Percentiles rank a stretch among this genome's conserved stretches.
Conservation (phyloP, 1,140 invertebrate species). For the Centruroides vittatus region DNA sequence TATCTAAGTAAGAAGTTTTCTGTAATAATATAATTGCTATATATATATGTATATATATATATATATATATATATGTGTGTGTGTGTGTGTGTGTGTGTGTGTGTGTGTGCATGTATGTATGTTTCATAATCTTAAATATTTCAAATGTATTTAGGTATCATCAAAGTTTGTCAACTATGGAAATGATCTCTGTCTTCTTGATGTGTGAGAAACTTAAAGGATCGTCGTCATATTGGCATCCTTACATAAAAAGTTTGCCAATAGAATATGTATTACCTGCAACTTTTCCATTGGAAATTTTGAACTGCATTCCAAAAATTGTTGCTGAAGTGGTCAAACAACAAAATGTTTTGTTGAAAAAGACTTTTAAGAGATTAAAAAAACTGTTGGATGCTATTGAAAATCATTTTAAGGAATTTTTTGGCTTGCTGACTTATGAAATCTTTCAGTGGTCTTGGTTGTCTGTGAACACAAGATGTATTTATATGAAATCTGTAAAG, state of each 20-base stretch:
- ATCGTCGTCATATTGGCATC: slow-evolving; percentile 25
- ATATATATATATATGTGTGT: too few relatives aligned
- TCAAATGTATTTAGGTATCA: background rate
- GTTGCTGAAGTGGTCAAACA: slow-evolving; percentile 26
- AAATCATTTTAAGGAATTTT: slow-evolving; percentile 13
- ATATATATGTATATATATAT: background rate
- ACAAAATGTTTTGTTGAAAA: slow-evolving; percentile 6
- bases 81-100: too few relatives aligned
- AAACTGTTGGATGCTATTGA: slow-evolving; percentile 4
- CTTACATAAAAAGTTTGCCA: slow-evolving; percentile 46
- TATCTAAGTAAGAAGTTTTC: slow-evolving; percentile 5
- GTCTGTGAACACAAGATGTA: slow-evolving; percentile 57
- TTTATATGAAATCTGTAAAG: slow-evolving; percentile 30
- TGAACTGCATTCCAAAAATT: slow-evolving; percentile 32
- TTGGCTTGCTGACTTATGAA: slow-evolving; percentile 8
- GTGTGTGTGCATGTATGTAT: background rate
- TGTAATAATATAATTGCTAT: background rate
- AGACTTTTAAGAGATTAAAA: slow-evolving; percentile 2
- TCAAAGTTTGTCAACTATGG: slow-evolving; percentile 3
- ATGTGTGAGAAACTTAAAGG: slow-evolving; percentile 28
- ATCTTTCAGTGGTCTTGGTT: slow-evolving; percentile 43
- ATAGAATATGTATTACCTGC: slow-evolving; percentile 30
- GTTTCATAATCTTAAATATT: background rate
- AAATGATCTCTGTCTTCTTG: slow-evolving; percentile 42
- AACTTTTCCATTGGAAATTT: slow-evolving; percentile 21